Percentiles rank a stretch among this genome's conserved stretches.
phyloP scores from a whole-genome alignment of 1,140 invertebrate species.

The Aplysia californica region DNA sequence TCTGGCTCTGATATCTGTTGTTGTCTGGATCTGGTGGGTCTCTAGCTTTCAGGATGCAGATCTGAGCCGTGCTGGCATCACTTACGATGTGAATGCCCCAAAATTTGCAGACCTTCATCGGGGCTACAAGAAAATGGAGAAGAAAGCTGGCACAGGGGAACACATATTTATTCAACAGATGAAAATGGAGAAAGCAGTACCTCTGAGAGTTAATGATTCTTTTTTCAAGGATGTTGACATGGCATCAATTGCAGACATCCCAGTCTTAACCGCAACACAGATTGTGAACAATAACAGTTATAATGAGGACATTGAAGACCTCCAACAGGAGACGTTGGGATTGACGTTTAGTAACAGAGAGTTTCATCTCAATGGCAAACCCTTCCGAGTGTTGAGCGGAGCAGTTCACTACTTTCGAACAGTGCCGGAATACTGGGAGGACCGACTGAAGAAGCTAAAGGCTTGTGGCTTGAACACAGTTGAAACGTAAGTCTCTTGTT shows the following conservation, averaged over 20 bases:
- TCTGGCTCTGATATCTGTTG: background rate
- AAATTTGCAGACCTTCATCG: too few relatives aligned
- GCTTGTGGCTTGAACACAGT: conserved; percentile 71
- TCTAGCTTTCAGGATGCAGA: background rate
- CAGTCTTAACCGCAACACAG: background rate
- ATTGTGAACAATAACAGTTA: background rate
- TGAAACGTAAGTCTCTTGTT: conserved; percentile 67
- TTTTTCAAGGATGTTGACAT: background rate
- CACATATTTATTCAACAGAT: background rate
- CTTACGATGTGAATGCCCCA: too few relatives aligned
- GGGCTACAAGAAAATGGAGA: too few relatives aligned
- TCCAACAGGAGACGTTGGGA: too few relatives aligned
- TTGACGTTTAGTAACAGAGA: conserved; percentile 50
- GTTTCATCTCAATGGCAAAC: conserved; percentile 56
- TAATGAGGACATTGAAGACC: background rate
- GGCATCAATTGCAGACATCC: background rate
- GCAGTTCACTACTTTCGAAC: conserved; percentile 73
- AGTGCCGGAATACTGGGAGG: conserved; percentile 69
- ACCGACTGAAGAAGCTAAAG: conserved; percentile 70
- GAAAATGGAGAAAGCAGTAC: background rate
- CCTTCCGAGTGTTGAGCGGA: conserved; percentile 65
- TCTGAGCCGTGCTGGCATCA: too few relatives aligned
- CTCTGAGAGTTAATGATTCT: background rate
- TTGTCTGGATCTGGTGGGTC: conserved; percentile 12
- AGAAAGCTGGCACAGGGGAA: background rate